Evolutionary conservation across 2,797 vertebrate genomes (phyloP).

Genomic region (Hypotaenidia philippensis): DNA sequence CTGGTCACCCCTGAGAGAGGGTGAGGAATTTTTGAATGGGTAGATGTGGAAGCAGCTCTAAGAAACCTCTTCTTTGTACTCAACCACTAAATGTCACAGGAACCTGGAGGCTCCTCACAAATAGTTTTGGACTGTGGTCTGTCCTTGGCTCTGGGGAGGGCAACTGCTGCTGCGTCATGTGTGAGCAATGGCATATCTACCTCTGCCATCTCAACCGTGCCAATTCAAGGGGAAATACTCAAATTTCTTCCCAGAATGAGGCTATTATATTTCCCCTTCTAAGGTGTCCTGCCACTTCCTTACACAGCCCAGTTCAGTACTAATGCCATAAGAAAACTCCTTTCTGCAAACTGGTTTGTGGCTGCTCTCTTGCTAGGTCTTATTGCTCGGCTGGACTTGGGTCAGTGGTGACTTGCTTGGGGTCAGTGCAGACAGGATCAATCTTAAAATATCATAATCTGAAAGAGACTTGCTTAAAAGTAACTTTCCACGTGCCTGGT

Average conservation of each 20-base stretch:
- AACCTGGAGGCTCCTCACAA: neutral
- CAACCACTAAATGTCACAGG: neutral
- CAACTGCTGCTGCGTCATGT: neutral
- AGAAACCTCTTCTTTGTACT: neutral
- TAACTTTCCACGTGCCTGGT: neutral
- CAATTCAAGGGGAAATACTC: neutral
- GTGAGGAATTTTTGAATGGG: neutral
- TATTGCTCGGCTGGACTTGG: rapidly evolving
- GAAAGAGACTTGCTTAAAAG: neutral
- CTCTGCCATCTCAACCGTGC: neutral
- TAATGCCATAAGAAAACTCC: neutral
- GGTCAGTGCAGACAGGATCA: neutral
- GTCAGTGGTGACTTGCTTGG: neutral
- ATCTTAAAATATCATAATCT: neutral
- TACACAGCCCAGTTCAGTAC: neutral
- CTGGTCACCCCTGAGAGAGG: rapidly evolving
- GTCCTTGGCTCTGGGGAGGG: neutral
- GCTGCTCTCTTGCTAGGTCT: neutral
- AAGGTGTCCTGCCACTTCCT: neutral
- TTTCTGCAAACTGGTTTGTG: neutral
- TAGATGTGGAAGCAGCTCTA: neutral
- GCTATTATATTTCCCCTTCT: neutral
- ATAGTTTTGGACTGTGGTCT: neutral
- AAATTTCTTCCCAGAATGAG: neutral
- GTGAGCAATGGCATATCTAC: neutral